Base-by-base conservation (phyloP, 2,888 invertebrate species). In the Noctua pronuba region DNA sequence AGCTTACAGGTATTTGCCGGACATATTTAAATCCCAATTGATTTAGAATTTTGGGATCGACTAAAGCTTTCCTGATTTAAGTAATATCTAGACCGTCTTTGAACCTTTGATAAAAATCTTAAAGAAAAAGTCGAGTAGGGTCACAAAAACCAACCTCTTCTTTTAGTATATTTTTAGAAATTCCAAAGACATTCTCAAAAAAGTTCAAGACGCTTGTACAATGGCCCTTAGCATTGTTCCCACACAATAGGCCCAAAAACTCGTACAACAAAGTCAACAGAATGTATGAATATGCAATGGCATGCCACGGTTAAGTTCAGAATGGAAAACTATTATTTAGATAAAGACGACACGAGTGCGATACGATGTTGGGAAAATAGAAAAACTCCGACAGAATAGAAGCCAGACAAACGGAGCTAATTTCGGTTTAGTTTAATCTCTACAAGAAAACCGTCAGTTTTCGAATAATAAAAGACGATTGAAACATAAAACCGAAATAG, bases 221-320 rank as follows among this genome's bases (percentile, higher is more conserved):
- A 73, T 73, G 78, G 83, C 76, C 70, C 82, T 87, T 66, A 73
- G 68, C 73, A 85, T 88, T 88, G 88, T 88, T 77, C 73, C 73
- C 52, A 55, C 38, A 84, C 77, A 88, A 88, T 82, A 77, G 86
- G 49, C 52, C 80, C 73, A 71, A 85, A 88, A 88, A 80, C 80
- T 79, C 68, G 73, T 66, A 62, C 44, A 82, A 85, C 82, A 79
- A 82, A 88, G 88, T 83, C 79, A 83, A 82, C 70, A 77, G 76
- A 75, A 77, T 68, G 64, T 86, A 86, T 88, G 88, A 88, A 88
- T 88, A 88, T 88, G 80, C 89, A 88, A 82, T 66, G 88, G 67
- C 82, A 82, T 87, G 84, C 24, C 74, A 82, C 74, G 67, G 75
- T 73, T 78, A 70, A 78, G 55, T 82, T 68, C 67, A 76, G 28